Base-by-base conservation (phyloP, 2,888 invertebrate species). In the Morpho helenor region DNA sequence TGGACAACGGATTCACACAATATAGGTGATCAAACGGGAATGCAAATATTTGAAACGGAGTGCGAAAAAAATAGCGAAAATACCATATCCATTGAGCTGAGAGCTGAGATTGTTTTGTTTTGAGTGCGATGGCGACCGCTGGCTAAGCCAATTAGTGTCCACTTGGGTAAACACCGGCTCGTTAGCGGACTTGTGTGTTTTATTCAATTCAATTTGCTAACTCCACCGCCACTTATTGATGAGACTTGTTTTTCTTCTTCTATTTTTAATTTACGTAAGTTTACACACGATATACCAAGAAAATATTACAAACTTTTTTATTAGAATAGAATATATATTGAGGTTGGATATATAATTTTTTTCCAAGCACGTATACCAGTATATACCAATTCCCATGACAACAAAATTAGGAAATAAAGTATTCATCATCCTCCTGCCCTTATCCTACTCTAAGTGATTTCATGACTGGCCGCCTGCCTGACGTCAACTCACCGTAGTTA, bases 71-170 rank as follows among this genome's bases (percentile, higher is more conserved):
- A 68, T 72, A 45, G 57, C 43, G 48, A 58, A 60, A 66, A 66
- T 69, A 73, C 79, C 79, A 62, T 57, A 66, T 69, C 67, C 65
- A 69, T 65, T 70, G 65, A 64, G 56, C 47, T 49, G 16, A 39
- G 59, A 43, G 51, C 54, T 67, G 69, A 68, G 65, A 66, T 65
- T 67, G 64, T 71, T 71, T 73, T 69, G 65, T 68, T 71, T 68
- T 66, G 64, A 65, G 68, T 63, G 63, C 66, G 67, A 65, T 73
- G 83, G 77, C 84, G 86, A 85, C 87, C 87, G 83, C 80, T 78
- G 84, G 87, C 87, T 88, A 87, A 89, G 85, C 87, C 89, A 90
- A 88, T 90, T 89, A 90, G 84, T 87, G 88, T 87, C 86, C 88
- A 88, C 89, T 89, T 87, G 84, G 86, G 88, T 84, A 88, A 90